These are phyloP conservation scores for Gymnocypris eckloni DNA, from an alignment of 2,797 vertebrate species.

Conservation along the genomic window DNA sequence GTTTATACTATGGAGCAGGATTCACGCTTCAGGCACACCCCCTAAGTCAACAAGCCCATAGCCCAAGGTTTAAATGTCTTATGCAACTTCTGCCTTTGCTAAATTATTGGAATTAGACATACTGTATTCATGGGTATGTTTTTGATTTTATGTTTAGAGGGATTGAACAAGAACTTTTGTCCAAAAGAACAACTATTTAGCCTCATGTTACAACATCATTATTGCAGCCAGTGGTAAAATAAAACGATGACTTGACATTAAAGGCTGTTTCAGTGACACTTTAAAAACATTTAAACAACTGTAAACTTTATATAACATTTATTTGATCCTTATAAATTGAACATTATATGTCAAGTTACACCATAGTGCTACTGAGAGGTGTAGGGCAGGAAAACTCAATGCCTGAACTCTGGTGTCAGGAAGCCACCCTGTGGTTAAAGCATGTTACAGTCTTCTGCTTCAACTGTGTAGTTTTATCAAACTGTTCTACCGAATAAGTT, in stretches of 20 bases:
- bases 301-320: not conserved
- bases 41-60: too few species aligned
- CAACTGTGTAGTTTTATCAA: not conserved
- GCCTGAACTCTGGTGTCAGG: slow-evolving; percentile 25
- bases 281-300: not conserved
- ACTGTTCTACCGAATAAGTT: not conserved
- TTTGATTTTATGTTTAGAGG: not conserved
- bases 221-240: not conserved
- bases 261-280: not conserved
- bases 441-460: not conserved
- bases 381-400: not conserved
- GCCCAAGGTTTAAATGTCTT: not conserved
- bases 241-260: not conserved
- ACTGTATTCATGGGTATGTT: not conserved
- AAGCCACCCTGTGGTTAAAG: slow-evolving; percentile 63
- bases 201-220: not conserved
- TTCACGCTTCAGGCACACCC: too few species aligned
- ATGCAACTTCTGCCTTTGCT: not conserved
- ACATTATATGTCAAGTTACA: not conserved
- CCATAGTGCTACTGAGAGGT: not conserved
- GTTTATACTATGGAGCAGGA: too few species aligned
- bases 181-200: not conserved
- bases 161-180: not conserved
- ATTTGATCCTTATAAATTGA: not conserved
- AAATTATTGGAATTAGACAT: not conserved